Evolutionary conservation across 1,140 invertebrate genomes (phyloP).

Genomic region (Sminthurides bifidus): DNA sequence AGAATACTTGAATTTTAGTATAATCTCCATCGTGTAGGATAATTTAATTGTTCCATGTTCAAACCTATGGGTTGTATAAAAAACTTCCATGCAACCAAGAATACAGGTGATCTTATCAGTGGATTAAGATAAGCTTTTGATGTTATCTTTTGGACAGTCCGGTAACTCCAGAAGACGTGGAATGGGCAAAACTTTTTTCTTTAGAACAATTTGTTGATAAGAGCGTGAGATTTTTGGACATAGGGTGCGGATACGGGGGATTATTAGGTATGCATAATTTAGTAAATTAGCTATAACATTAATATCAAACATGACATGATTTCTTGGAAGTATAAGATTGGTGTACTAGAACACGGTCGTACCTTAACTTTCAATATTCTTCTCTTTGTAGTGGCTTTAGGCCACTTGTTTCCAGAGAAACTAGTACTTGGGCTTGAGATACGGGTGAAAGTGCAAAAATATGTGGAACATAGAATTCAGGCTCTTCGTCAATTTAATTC

Average conservation of each 20-base stretch:
- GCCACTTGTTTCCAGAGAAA: slow-evolving; percentile 77
- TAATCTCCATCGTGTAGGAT: too few species aligned
- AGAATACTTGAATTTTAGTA: slow-evolving; percentile 39
- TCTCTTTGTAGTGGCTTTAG: slow-evolving; percentile 61
- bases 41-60: too few species aligned
- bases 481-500: slow-evolving; percentile 66
- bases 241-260: slow-evolving; percentile 98
- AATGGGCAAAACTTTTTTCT: too few species aligned
- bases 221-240: slow-evolving; percentile 92
- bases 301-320: neutral
- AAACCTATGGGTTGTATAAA: too few species aligned
- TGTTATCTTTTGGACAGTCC: too few species aligned
- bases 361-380: slow-evolving; percentile 9
- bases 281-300: slow-evolving; percentile 56
- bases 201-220: too few species aligned
- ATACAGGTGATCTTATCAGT: too few species aligned
- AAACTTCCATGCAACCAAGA: too few species aligned
- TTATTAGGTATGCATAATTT: slow-evolving; percentile 54
- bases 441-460: slow-evolving; percentile 94
- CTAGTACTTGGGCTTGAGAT: slow-evolving; percentile 96
- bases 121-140: too few species aligned
- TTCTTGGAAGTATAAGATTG: neutral
- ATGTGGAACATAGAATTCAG: slow-evolving; percentile 87
- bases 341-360: too few species aligned
- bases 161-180: slow-evolving; percentile 55